Percentiles rank a stretch among this genome's conserved stretches.
Conservation (phyloP, 2,888 invertebrate species). For the Epinotia bilunana region DNA sequence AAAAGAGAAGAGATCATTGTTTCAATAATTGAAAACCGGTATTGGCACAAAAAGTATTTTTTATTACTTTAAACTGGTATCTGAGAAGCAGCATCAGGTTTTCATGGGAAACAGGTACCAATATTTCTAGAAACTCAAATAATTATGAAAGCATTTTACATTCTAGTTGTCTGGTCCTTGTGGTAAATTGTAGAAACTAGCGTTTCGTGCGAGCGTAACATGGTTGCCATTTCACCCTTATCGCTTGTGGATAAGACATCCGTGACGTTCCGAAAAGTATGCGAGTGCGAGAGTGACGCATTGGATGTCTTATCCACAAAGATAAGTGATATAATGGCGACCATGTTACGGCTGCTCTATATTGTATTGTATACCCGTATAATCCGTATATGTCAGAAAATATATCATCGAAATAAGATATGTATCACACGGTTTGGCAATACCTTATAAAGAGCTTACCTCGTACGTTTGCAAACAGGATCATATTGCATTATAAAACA, state of each 20-base stretch:
- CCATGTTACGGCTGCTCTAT: neutral
- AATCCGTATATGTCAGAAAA: neutral
- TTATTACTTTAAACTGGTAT: slow-evolving; percentile 27
- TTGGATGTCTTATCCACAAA: too few species aligned
- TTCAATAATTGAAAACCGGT: slow-evolving; percentile 18
- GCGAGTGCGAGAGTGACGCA: too few species aligned
- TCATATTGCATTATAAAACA: slow-evolving; percentile 31
- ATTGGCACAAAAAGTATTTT: neutral
- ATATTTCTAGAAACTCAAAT: neutral
- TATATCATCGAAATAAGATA: neutral
- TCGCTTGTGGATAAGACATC: too few species aligned
- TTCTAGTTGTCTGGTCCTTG: neutral
- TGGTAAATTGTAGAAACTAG: neutral
- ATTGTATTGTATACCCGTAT: neutral
- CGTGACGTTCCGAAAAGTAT: too few species aligned
- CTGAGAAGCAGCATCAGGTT: neutral
- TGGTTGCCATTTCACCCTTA: too few species aligned
- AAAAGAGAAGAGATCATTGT: neutral
- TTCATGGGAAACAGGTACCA: neutral
- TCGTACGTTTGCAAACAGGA: neutral
- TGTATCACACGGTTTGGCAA: neutral
- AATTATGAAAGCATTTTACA: neutral
- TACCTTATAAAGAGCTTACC: neutral
- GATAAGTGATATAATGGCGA: too few species aligned
- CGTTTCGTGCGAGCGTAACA: neutral